phyloP scores from a whole-genome alignment of 2,113 vertebrate genomes.

The human (Homo sapiens) region DNA sequence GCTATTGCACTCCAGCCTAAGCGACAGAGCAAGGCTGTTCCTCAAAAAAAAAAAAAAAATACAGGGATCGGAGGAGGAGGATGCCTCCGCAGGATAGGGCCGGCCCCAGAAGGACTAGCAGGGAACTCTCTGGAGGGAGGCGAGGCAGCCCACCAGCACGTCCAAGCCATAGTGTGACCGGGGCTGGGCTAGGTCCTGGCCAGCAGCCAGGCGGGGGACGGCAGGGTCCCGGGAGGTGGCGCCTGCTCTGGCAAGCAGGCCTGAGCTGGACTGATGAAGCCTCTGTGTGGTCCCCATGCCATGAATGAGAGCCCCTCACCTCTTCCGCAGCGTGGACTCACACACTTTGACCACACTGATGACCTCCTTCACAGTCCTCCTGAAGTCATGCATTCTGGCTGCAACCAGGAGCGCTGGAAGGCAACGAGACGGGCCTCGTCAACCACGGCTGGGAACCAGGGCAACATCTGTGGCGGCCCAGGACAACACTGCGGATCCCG shows the following conservation, averaged over 20 bases:
- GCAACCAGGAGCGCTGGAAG: conserved; percentile 94
- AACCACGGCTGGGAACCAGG: accelerated
- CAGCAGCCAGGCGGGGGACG: neutral
- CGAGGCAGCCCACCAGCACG: neutral
- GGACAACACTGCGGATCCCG: no score
- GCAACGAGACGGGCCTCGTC: neutral
- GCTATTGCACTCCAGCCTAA: no score
- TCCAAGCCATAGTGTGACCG: neutral
- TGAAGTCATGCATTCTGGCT: conserved; percentile 96
- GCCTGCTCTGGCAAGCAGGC: neutral
- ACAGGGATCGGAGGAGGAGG: neutral
- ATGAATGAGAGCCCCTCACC: conserved; percentile 80
- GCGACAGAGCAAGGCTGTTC: no score
- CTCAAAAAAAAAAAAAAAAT: no score
- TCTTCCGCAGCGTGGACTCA: conserved; percentile 94
- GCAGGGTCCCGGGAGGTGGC: neutral
- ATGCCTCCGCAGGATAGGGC: neutral
- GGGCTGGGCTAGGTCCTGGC: neutral
- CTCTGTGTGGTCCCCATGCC: accelerated
- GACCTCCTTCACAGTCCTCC: conserved; percentile 95
- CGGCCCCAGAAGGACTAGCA: neutral
- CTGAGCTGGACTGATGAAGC: no score
- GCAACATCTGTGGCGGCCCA: accelerated
- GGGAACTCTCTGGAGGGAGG: neutral
- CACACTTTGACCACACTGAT: conserved; percentile 97